Evolutionary conservation across 2,797 vertebrate genomes (phyloP), one percentile per base, ranked within the genome.

Genomic region (Acrocephalus scirpaceus): DNA sequence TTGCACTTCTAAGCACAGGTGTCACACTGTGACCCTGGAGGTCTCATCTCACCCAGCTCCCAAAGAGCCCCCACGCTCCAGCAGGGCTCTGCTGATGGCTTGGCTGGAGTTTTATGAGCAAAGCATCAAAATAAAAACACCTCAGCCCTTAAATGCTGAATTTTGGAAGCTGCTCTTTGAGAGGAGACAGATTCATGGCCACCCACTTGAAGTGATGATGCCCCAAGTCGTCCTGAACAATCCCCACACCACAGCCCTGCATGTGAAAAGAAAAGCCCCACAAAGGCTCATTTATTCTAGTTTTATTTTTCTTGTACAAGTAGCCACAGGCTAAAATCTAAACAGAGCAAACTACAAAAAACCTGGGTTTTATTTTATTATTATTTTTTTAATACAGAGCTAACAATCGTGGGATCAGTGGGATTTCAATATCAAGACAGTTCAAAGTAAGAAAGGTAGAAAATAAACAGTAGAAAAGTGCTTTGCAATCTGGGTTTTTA

Each of bases 271-370:
- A 61, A 90, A 60, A 85, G 20, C 32, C 38, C 96, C 95, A 95
- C 98, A 98, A 97, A 76, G 97, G 78, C 98, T 98, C 98, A 66
- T 98, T 98, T 98, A 98, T 98, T 99, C 96, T 95, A 96, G 36
- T 65, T 95, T 97, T 97, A 96, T 97, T 96, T 94, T 86, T 71
- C 95, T 98, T 96, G 97, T 97, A 98, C 98, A 98, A 98, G 97
- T 98, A 97, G 98, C 98, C 98, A 98, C 98, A 98, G 98, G 98
- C 98, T 98, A 98, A 99, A 98, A 96, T 97, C 98, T 89, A 96
- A 93, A 93, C 95, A 93, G 95, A 94, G 98, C 97, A 98, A 98
- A 97, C 98, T 98, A 99, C 98, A 97, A 98, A 98, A 97, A 96
- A 61, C 48, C n/a, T 51, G 82, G 36, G 34, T 29, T 85, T 94